phyloP scores from a whole-genome alignment of 2,113 vertebrate genomes.

The Shinisaurus crocodilurus region DNA sequence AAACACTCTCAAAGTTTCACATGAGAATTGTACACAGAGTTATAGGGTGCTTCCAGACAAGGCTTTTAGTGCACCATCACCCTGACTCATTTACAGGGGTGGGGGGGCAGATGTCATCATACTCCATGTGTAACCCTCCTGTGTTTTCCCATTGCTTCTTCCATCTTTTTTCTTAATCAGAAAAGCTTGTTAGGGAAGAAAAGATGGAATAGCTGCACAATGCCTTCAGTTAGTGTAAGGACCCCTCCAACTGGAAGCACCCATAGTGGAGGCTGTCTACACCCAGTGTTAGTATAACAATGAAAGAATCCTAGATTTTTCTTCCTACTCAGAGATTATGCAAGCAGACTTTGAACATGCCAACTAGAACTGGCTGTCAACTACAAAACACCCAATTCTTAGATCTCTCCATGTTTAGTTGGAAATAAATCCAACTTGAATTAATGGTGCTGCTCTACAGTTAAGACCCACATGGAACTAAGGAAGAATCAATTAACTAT shows the following conservation, averaged over 20 bases:
- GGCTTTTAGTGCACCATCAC: no score
- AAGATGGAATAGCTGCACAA: no score
- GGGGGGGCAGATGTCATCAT: no score
- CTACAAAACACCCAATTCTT: not conserved
- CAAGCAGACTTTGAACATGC: not conserved
- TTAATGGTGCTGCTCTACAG: not conserved
- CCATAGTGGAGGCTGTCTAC: not conserved
- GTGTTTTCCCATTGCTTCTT: no score
- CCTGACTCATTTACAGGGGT: no score
- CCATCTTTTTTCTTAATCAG: no score
- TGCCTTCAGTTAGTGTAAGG: no score
- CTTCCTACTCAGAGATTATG: not conserved
- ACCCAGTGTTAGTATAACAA: not conserved
- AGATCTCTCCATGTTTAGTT: not conserved
- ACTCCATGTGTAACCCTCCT: no score
- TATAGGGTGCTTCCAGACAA: not conserved
- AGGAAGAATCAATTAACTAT: not conserved
- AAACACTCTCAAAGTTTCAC: not conserved
- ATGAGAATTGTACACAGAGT: not conserved
- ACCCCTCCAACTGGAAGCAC: no score
- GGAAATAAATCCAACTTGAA: not conserved
- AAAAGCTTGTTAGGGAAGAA: no score
- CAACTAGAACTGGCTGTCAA: not conserved
- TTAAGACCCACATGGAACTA: not conserved
- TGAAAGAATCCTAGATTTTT: not conserved